Percentiles rank a stretch among this genome's conserved stretches.
Conservation (phyloP, 1,140 invertebrate genomes). For the Agrilus planipennis region DNA sequence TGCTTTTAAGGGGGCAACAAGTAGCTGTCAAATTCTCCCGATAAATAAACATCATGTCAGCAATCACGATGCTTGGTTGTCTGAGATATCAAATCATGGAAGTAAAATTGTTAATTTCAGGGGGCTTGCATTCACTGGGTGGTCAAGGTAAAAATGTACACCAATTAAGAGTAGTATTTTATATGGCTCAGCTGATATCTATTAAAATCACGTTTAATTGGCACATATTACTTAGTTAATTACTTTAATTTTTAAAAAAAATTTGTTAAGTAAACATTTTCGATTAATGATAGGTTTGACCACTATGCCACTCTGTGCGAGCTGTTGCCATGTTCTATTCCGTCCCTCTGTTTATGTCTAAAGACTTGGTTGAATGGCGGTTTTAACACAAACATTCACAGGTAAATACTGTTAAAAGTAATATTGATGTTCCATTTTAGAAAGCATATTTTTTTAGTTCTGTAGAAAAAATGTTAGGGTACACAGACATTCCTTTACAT, state of each 20-base stretch:
- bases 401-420: constrained; percentile 26
- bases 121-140: constrained; percentile 56
- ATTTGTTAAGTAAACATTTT: background rate
- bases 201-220: background rate
- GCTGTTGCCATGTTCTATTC: constrained; percentile 62
- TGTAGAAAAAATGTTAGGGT: constrained; percentile 39
- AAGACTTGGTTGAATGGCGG: constrained; percentile 41
- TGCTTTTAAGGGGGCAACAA: constrained; percentile 74
- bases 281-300: constrained; percentile 56
- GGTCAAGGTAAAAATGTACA: constrained; percentile 45
- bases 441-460: constrained; percentile 13
- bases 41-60: constrained; percentile 49
- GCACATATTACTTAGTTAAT: too few species aligned
- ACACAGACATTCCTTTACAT: constrained; percentile 34
- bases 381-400: constrained; percentile 36
- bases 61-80: constrained; percentile 56
- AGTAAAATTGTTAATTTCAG: constrained; percentile 42
- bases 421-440: too few species aligned
- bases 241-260: constrained; percentile 1
- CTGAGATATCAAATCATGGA: constrained; percentile 39
- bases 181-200: background rate
- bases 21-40: constrained; percentile 36
- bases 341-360: constrained; percentile 50
- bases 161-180: background rate
- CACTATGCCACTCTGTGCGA: constrained; percentile 85